Base-by-base conservation (phyloP, 1,140 invertebrate species). In the Pachyrhynchus sulphureomaculatus region DNA sequence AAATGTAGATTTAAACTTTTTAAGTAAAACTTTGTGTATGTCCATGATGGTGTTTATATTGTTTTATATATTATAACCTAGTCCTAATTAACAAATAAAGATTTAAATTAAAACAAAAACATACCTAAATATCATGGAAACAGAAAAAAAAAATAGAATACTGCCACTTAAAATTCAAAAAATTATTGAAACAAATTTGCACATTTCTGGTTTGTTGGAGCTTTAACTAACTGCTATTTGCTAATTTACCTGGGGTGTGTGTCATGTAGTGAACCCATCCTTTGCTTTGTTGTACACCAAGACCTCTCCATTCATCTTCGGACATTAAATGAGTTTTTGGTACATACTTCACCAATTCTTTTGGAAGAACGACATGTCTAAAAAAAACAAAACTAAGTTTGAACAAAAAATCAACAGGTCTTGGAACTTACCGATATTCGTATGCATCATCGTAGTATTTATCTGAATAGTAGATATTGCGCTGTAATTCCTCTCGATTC, bases 201-300 rank as follows among this genome's bases (percentile, higher is more conserved):
- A n/a, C n/a, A n/a, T n/a, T n/a, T n/a, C n/a, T n/a, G n/a, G n/a
- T n/a, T n/a, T n/a, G n/a, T n/a, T n/a, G n/a, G n/a, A n/a, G n/a
- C n/a, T n/a, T n/a, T n/a, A n/a, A n/a, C n/a, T n/a, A n/a, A n/a
- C n/a, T n/a, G n/a, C n/a, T n/a, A n/a, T n/a, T n/a, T n/a, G n/a
- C n/a, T n/a, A n/a, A n/a, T n/a, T 57, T 59, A 71, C 69, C 93
- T 78, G 95, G 94, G 70, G 88, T 82, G 78, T 97, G 94, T 62
- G 86, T 88, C 92, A 97, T 95, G 68, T 96, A 98, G 79, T 97
- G 93, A 5, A 95, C 82, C 95, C 95, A 97, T 34, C 94, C 94
- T 68, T 89, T 88, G 76, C 91, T 95, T 76, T 96, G 94, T 77
- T 95, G 92, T 2, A 98, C 90, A 9, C 95, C 95, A 67, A 97